Percentiles rank a stretch among this genome's conserved stretches.
Conservation (phyloP, 2,888 invertebrate genomes). For the Pimpla rufipes region DNA sequence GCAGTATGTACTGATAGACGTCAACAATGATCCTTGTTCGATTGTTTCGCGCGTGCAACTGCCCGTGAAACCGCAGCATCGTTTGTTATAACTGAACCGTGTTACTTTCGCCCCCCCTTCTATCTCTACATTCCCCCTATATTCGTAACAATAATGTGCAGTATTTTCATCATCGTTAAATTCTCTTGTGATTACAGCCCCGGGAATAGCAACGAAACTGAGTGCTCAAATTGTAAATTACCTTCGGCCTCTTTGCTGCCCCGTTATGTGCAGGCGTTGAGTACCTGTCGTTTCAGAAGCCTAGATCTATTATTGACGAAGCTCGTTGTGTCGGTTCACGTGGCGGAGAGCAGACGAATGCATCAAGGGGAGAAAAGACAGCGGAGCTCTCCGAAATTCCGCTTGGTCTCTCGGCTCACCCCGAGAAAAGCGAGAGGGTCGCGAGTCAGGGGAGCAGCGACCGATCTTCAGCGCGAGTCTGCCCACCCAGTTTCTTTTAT, state of each 20-base stretch:
- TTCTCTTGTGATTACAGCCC: not conserved
- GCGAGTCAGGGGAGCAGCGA: not conserved
- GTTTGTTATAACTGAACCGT: too few relatives aligned
- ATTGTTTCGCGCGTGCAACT: too few relatives aligned
- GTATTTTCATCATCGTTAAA: not conserved
- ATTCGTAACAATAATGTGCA: not conserved
- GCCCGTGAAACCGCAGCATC: too few relatives aligned
- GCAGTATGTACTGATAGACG: too few relatives aligned
- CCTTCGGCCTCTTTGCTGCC: not conserved
- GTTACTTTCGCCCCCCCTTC: too few relatives aligned
- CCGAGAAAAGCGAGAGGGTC: constrained; percentile 10
- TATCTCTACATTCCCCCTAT: too few relatives aligned
- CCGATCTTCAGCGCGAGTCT: not conserved
- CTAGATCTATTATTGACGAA: constrained; percentile 36
- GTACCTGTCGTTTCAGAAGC: constrained; percentile 22
- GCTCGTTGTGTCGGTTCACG: constrained; percentile 36
- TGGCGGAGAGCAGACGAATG: not conserved
- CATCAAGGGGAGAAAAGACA: not conserved
- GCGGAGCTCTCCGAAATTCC: constrained; percentile 20
- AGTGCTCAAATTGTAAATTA: not conserved
- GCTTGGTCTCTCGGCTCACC: constrained; percentile 11
- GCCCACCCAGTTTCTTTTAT: not conserved
- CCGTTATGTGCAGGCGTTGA: not conserved
- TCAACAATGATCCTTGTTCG: too few relatives aligned
- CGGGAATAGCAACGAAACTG: not conserved